Evolutionary conservation across 1,140 invertebrate species (phyloP), one percentile per base, ranked within the genome.

Genomic region (Theocolax elegans): DNA sequence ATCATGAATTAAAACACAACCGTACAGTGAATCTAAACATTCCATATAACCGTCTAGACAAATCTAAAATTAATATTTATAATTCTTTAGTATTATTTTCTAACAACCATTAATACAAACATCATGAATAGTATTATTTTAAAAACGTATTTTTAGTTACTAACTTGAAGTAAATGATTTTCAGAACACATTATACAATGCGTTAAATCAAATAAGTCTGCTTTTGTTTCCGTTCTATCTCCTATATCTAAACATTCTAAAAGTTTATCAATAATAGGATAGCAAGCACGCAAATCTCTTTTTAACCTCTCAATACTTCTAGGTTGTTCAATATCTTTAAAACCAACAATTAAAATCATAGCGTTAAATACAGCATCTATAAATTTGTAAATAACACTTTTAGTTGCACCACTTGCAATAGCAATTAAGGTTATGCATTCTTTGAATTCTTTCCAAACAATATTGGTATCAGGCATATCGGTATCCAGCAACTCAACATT

Each of bases 241-340:
- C 90, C 89, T 71, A 88, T 88, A 77, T 93, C 91, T 49, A 93
- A 79, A 25, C 90, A 91, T 66, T 94, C 90, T 68, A 95, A 82
- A 6, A 95, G 81, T 77, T 86, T 89, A 79, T 95, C 93, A 49
- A 95, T 87, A 21, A 94, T 86, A 1, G 89, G 88, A 84, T 90
- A 93, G 75, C 90, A 92, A 76, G 92, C 90, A 75, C 92, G 88
- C 60, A 95, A 85, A 73, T 95, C 93, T 81, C 90, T 88, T 79
- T 95, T 95, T 21, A 95, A 85, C 78, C 92, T 88, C 77, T 95
- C 94, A 46, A 94, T 85, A 83, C 93, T 95, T 77, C 91, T 90
- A 40, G 91, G 87, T 71, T 86, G 90, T 74, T 90, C 89, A 21
- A 95, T 82, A 75, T 94, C 92, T 67, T 95, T 92, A 7, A 93